These are phyloP conservation scores for Tokudaia muenninki DNA, from an alignment of 2,797 vertebrate genomes.

Conservation along the genomic window DNA sequence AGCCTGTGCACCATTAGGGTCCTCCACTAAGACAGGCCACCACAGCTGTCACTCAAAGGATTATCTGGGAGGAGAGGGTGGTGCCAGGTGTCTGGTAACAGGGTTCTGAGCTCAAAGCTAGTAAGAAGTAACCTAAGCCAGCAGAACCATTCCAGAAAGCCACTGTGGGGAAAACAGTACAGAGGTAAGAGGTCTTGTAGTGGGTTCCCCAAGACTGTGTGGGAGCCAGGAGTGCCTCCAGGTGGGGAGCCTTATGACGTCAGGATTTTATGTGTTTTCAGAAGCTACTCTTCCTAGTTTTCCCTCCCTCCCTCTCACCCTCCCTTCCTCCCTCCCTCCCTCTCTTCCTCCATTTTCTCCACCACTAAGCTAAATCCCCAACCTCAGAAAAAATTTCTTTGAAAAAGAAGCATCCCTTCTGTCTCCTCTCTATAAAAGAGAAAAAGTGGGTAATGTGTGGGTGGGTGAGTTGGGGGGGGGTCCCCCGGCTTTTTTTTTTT, in stretches of 20 bases:
- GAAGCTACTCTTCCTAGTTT: neutral
- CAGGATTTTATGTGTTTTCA: constrained; percentile 10
- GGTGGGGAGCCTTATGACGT: neutral
- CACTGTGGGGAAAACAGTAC: neutral
- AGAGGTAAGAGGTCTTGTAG: constrained; percentile 22
- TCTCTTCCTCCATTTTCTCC: neutral
- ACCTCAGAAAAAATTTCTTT: neutral
- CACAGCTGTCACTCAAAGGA: constrained; percentile 69
- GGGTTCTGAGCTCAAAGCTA: constrained; percentile 41
- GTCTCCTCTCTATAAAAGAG: neutral
- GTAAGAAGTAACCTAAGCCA: constrained; percentile 70
- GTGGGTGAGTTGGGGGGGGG: neutral
- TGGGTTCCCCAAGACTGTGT: neutral
- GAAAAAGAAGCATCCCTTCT: constrained; percentile 22
- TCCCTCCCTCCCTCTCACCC: neutral
- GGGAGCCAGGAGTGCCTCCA: neutral
- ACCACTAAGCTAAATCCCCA: neutral
- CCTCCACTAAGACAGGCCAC: constrained; percentile 56
- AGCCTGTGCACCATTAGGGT: neutral
- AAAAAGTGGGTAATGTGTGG: accelerated
- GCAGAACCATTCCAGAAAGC: constrained; percentile 69
- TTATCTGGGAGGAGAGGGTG: constrained; percentile 8
- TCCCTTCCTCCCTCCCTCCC: too few species aligned
- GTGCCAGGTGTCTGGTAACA: constrained; percentile 68
- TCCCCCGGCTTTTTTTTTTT: neutral